Evolutionary conservation across 2,797 vertebrate genomes (phyloP).

Genomic region (Thripadectes ignobilis): DNA sequence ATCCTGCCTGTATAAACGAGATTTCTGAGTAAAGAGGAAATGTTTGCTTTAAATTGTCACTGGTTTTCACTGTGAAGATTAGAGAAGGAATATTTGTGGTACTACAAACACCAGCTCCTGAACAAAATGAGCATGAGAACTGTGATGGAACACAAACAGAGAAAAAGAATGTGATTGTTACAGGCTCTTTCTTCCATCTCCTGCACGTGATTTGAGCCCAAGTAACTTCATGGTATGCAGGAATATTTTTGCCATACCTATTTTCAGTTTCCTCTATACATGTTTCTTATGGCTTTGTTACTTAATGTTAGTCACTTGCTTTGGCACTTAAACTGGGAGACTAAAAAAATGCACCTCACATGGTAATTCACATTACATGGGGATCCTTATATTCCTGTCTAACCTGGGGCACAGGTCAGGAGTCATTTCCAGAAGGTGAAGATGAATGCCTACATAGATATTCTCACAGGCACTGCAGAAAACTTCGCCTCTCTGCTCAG

Average conservation of each 20-base stretch:
- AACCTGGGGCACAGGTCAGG: background rate
- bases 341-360: background rate
- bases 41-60: background rate
- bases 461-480: background rate
- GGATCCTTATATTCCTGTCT: background rate
- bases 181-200: background rate
- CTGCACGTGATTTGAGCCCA: background rate
- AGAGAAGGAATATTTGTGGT: background rate
- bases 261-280: background rate
- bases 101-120: background rate
- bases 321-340: background rate
- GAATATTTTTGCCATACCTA: background rate
- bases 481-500: background rate
- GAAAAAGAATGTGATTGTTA: background rate
- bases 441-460: background rate
- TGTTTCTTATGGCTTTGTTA: background rate
- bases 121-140: background rate
- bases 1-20: background rate
- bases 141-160: background rate
- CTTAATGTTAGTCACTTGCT: background rate
- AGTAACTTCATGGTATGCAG: background rate
- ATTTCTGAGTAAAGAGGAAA: background rate
- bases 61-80: background rate
- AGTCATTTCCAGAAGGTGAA: background rate
- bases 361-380: background rate